phyloP scores from a whole-genome alignment of 2,797 vertebrate species.

The Pantherophis alleghaniensis region DNA sequence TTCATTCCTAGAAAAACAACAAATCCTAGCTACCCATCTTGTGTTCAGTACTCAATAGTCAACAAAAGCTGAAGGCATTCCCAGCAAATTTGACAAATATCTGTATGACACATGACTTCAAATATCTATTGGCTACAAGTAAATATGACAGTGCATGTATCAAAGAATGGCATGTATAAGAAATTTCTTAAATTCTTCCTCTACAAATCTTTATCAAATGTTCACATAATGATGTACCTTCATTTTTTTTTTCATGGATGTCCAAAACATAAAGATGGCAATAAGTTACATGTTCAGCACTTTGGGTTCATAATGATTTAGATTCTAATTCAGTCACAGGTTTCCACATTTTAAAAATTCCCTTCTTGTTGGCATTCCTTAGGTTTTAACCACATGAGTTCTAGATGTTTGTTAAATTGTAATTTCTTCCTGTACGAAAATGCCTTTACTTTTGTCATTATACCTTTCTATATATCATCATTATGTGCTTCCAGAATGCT shows the following conservation, averaged over 20 bases:
- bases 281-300: neutral
- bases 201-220: neutral
- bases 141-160: neutral
- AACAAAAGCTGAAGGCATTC: neutral
- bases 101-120: neutral
- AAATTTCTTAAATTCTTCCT: neutral
- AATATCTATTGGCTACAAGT: neutral
- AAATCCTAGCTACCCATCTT: neutral
- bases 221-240: neutral
- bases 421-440: neutral
- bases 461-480: neutral
- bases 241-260: neutral
- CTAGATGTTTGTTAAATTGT: neutral
- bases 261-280: neutral
- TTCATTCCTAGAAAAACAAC: neutral
- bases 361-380: neutral
- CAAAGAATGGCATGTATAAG: neutral
- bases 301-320: neutral
- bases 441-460: neutral
- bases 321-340: neutral
- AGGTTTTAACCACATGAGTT: neutral
- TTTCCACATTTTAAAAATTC: neutral
- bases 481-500: neutral
- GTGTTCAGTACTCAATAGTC: neutral
- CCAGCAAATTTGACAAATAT: neutral